Evolutionary conservation across 2,113 vertebrate genomes (phyloP).

Genomic region (Megaceryle torquata): DNA sequence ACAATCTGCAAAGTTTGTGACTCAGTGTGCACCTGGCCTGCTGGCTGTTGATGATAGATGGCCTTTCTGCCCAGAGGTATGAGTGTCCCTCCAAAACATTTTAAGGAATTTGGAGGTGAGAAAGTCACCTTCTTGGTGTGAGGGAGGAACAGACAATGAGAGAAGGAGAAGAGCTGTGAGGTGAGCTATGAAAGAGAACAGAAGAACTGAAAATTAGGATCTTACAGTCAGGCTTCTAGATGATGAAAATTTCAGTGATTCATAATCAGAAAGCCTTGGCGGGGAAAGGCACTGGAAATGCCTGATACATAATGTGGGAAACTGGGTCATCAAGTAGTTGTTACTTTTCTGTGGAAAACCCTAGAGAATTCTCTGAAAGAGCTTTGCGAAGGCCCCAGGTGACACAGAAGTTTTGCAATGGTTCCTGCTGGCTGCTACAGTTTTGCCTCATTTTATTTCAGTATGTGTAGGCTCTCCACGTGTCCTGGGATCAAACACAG

Average conservation of each 20-base stretch:
- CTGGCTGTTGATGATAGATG: neutral
- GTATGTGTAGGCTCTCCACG: neutral
- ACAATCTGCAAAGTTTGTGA: neutral
- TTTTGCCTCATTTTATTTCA: neutral
- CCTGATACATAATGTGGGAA: neutral
- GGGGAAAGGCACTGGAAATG: neutral
- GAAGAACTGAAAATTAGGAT: neutral
- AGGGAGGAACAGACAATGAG: neutral
- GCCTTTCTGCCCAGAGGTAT: neutral
- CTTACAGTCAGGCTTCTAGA: neutral
- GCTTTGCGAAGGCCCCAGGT: neutral
- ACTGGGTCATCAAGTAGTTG: neutral
- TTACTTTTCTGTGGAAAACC: neutral
- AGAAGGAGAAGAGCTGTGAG: neutral
- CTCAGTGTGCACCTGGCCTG: neutral
- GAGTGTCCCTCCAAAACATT: neutral
- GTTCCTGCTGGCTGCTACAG: neutral
- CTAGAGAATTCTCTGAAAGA: neutral
- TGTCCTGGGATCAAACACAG: constrained; percentile 18
- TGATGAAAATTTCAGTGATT: neutral
- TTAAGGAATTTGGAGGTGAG: neutral
- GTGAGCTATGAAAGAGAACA: neutral
- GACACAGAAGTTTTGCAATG: neutral
- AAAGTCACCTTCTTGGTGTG: neutral
- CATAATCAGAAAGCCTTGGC: neutral